Conservation (phyloP, 1,140 invertebrate species). For the Tetraneura akinire region DNA sequence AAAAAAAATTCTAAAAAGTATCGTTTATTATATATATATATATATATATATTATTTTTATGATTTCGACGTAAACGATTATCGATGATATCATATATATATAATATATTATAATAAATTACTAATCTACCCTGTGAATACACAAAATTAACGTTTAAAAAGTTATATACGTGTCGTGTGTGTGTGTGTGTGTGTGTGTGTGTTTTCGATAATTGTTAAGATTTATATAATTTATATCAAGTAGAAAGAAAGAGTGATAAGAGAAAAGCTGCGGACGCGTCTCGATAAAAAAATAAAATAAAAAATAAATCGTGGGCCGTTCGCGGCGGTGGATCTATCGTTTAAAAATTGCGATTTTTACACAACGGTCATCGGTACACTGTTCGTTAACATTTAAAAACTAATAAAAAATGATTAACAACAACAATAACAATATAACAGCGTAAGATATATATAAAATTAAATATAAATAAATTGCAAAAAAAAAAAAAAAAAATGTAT, state of each 20-base stretch:
- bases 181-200: background rate
- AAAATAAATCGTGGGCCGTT: too few relatives aligned
- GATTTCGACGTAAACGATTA: conserved; percentile 21
- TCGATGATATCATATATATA: too few relatives aligned
- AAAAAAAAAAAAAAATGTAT: too few relatives aligned
- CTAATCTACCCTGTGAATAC: conserved; percentile 48
- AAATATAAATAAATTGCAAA: conserved; percentile 45
- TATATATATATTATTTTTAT: too few relatives aligned
- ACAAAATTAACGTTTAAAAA: background rate
- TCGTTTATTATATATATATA: background rate
- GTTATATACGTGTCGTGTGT: background rate
- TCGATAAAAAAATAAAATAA: too few relatives aligned
- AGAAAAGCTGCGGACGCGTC: too few relatives aligned
- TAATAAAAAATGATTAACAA: conserved; percentile 50
- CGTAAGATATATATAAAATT: conserved; percentile 43
- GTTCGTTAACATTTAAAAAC: conserved; percentile 23
- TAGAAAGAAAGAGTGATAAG: too few relatives aligned
- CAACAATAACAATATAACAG: conserved; percentile 49
- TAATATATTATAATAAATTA: too few relatives aligned
- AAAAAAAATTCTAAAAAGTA: conserved; percentile 26
- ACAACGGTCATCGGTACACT: conserved; percentile 5
- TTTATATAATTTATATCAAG: too few relatives aligned
- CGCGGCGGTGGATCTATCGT: background rate
- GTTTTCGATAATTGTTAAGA: too few relatives aligned
- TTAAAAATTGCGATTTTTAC: conserved; percentile 12